These are phyloP conservation scores for Muscidifurax raptorellus DNA, from an alignment of 1,140 invertebrate species.

Conservation along the genomic window DNA sequence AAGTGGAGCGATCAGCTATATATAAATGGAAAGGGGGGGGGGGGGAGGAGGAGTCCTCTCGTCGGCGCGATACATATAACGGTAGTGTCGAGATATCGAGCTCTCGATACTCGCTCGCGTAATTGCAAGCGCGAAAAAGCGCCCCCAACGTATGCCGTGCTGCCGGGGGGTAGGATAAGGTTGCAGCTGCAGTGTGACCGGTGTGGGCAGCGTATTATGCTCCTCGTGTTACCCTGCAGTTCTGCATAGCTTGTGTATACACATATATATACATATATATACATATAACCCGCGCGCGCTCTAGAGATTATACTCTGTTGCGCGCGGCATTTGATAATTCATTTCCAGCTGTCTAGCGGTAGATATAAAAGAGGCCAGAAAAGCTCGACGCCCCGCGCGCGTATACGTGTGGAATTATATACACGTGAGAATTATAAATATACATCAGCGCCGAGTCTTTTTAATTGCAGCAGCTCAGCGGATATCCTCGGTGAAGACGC, in stretches of 20 bases:
- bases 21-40: not conserved
- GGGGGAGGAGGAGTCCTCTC: not conserved
- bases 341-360: not conserved
- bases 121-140: conserved; percentile 1
- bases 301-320: not conserved
- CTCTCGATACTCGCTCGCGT: not conserved
- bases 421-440: no score
- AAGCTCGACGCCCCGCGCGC: no score
- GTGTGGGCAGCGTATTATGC: conserved; percentile 55
- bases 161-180: conserved; percentile 50
- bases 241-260: not conserved
- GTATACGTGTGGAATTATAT: no score
- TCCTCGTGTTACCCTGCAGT: conserved; percentile 58
- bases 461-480: no score
- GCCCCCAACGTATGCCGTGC: not conserved
- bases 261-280: no score
- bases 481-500: no score
- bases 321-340: not conserved
- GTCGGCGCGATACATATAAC: not conserved
- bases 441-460: no score
- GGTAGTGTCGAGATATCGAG: conserved; percentile 13
- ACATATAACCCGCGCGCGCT: not conserved
- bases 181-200: conserved; percentile 52
- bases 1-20: no score
- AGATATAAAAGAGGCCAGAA: no score